A percentile compares a stretch with the other conserved stretches of the same genome.
phyloP scores from a whole-genome alignment of 2,797 vertebrate species.

The Synanceia verrucosa region DNA sequence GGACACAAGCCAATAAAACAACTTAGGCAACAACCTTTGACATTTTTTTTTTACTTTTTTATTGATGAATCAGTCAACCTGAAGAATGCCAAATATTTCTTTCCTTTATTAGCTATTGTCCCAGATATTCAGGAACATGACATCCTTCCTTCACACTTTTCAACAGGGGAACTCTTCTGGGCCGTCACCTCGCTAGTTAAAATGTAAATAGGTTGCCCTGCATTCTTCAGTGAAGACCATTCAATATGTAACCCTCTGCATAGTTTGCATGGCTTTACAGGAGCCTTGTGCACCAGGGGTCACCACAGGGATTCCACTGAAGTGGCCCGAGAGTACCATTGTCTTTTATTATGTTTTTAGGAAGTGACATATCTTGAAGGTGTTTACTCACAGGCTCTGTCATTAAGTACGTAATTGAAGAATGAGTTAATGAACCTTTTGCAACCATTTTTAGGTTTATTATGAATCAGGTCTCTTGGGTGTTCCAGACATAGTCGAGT shows the following conservation, averaged over 20 bases:
- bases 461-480: constrained; percentile 38
- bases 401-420: not conserved
- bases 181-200: constrained; percentile 45
- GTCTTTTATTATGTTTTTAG: not conserved
- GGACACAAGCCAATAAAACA: not conserved
- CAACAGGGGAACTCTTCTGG: not conserved
- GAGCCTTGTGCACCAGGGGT: constrained; percentile 41
- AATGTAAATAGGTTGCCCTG: constrained; percentile 31
- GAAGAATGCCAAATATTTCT: constrained; percentile 29
- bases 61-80: not conserved
- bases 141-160: not conserved
- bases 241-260: constrained; percentile 69
- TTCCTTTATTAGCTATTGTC: too few species aligned
- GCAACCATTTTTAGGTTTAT: not conserved
- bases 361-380: not conserved
- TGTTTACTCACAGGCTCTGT: not conserved
- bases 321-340: constrained; percentile 27
- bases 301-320: constrained; percentile 46
- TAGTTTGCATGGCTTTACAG: constrained; percentile 45
- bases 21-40: too few species aligned
- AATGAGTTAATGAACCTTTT: not conserved
- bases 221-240: constrained; percentile 48
- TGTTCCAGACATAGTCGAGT: constrained; percentile 40
- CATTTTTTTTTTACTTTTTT: too few species aligned
- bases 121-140: not conserved